Evolutionary conservation across 30 jellyfish, hydroid and myxozoan genomes (phyloP), one percentile per base, ranked within the genome.

Genomic region (Euphysa ruthae): DNA sequence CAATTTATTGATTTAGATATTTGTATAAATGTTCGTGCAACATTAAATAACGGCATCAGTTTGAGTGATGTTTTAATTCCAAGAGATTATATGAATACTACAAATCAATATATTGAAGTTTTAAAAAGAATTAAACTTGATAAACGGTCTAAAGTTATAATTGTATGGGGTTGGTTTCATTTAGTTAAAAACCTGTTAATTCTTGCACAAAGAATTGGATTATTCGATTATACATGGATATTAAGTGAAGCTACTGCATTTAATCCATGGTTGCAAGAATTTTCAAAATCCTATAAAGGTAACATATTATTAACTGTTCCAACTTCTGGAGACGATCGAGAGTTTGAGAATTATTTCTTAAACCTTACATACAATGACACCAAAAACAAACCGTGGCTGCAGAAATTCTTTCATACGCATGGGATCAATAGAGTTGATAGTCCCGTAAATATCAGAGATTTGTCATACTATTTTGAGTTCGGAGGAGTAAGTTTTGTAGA

Each of bases 201-300:
- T 13, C 22, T 18, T 34, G 61, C 62, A 12, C 20, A 33, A 19
- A 42, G 42, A 34, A 16, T 10, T 10, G 27, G 27, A 3, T 14
- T 63, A 10, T 8, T 8, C 27, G 34, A 68, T 43, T 6, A 19
- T 12, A 68, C 22, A 8, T 68, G 80, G 80, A 68, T 68, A 43
- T 3, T 68, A 15, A 68, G 75, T 46, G 80, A 68, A 49, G 71
- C 74, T 24, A 22, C 32, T 68, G 54, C 43, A 4, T 30, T 25
- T 7, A 25, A 23, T 20, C 16, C 1, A 1, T 43, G 69, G 80
- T 68, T 43, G 16, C 4, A 7, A 18, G 57, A 63, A 16, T 21
- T 20, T 22, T 21, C 27, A 30, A 22, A 68, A 30, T 29, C 14
- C 13, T 29, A 20, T 21, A n/a, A 25, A 21, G 80, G 80, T 19